Base-by-base conservation (phyloP, 2,888 invertebrate genomes). In the Euclidia mi region DNA sequence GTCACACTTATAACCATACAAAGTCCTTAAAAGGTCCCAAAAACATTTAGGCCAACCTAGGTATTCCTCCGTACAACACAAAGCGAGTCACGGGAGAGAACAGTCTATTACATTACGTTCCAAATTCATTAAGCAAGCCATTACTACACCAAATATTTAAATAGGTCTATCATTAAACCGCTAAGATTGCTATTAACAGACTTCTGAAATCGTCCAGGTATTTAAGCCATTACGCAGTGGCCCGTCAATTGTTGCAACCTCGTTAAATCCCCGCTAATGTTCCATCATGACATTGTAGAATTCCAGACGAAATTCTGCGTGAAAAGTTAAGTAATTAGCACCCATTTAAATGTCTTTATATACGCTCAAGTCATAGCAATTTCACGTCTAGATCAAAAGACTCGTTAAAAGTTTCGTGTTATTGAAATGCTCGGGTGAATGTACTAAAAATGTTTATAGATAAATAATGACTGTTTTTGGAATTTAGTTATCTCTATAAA, bases 321-420 rank as follows among this genome's bases (percentile, higher is more conserved):
- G 43, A 49, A 71, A 79, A 78, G 64, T 78, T 75, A 56, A 57
- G 67, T 62, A 68, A 77, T 78, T 77, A 79, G 52, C 35, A 50
- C 41, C 49, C 45, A 38, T 59, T 65, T 72, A 44, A 7, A 40
- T 32, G 48, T 59, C 57, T 67, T 57, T 49, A 45, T 44, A 48
- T 52, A 37, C 45, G 43, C 14, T 56, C 28, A 38, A 17, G 38
- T 49, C 56, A 65, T 61, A 71, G 60, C 41, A 9, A 14, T 15
- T 47, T 47, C 14, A 10, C 17, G 11, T 47, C 48, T 40, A 32
- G 48, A 25, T 48, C 12, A 2, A 9, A 12, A 2, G 18, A 2
- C 10, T 25, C 17, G 15, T 41, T 48, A 38, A 29, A 29, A 47
- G 17, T 47, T 37, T 29, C 11, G 14, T n/a, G 11, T 11, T 3